Conservation (phyloP, 2,797 vertebrate species). For the Megalops cyprinoides region DNA sequence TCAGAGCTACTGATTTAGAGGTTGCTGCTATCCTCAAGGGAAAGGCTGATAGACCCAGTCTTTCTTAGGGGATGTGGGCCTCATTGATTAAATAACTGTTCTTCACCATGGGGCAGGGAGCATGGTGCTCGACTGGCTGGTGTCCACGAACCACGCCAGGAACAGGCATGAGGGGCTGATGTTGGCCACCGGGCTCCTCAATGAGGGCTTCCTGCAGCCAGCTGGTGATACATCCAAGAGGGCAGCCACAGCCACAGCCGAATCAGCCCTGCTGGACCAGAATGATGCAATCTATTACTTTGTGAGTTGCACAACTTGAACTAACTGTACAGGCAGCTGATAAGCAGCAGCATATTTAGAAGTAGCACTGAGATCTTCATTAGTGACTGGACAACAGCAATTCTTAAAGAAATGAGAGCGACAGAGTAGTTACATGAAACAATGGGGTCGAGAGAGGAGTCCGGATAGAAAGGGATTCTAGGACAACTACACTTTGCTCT, state of each 20-base stretch:
- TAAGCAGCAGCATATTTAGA: not conserved
- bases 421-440: not conserved
- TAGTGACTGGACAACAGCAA: not conserved
- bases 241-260: constrained; percentile 71
- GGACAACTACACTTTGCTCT: too few relatives aligned
- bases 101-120: constrained; percentile 68
- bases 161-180: constrained; percentile 87
- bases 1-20: too few relatives aligned
- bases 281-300: constrained; percentile 90
- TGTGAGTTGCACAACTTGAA: constrained; percentile 74
- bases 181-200: constrained; percentile 86
- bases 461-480: not conserved
- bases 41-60: not conserved
- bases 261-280: constrained; percentile 82
- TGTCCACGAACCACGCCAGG: constrained; percentile 79
- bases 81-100: not conserved
- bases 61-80: not conserved
- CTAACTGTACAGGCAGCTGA: not conserved
- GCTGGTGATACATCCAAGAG: constrained; percentile 85
- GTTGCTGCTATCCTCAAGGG: too few relatives aligned
- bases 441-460: not conserved
- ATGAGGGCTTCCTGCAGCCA: constrained; percentile 90
- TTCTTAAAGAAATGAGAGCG: not conserved
- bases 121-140: constrained; percentile 89
- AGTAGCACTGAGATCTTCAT: not conserved